Base-by-base conservation (phyloP, 2,113 vertebrate species). In the Dunckerocampus dactyliophorus region DNA sequence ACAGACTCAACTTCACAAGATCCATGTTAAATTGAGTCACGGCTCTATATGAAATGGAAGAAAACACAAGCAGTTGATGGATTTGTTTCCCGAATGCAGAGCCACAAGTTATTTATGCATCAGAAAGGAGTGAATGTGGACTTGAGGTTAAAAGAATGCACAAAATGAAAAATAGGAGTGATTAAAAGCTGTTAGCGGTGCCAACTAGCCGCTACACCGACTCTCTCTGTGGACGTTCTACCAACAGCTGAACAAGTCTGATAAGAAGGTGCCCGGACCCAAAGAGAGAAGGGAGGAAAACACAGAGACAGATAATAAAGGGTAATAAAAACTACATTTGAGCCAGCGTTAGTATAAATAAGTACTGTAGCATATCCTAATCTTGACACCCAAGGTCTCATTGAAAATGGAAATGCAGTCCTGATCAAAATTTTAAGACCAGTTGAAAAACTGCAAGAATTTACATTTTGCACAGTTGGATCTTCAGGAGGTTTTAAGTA, bases 241-340 rank as follows among this genome's bases (percentile, higher is more conserved):
- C 52, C 56, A 52, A 79, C 89, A 90, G 88, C 89, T 92, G 89
- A 83, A 83, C 60, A 42, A 6, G 75, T 60, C 78, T 74, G 89
- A 92, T 92, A 91, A 92, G 87, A 73, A 57, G 60, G 71, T 69
- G 66, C 45, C 47, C 20, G 47, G 76, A 77, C 67, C 67, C 62
- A 37, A 59, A 64, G 55, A 69, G 31, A 47, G 34, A 50, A 56
- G 54, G 47, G 20, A 31, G 57, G 12, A 15, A 51, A 42, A 16
- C 31, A 22, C 31, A 22, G 28, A 67, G 55, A 13, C 10, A 45
- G 62, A 65, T 60, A 65, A 55, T 52, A 59, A 64, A 63, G 63
- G 16, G 28, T 10, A 37, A 54, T 54, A 19, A 9, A n/a, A 54
- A 55, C 34, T 39, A 7, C 16, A 66, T 42, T 53, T 42, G 9